These are phyloP conservation scores for Hydractinia symbiolongicarpus DNA, from an alignment of 30 jellyfish, hydroid and myxozoan species.

Conservation along the genomic window DNA sequence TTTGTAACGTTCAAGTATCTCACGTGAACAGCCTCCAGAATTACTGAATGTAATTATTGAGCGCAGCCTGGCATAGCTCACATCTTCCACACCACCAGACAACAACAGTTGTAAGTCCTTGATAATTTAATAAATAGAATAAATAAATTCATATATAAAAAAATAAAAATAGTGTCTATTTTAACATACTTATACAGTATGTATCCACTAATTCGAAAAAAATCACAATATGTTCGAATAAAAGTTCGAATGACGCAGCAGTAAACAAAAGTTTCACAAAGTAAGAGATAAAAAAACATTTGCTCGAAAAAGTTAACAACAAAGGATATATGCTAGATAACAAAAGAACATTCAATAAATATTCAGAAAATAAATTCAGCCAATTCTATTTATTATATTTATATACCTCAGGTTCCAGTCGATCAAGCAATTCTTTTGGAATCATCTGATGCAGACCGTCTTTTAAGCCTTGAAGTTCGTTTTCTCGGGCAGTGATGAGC, in stretches of 20 bases:
- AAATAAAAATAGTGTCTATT: not conserved
- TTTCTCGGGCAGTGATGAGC: constrained; percentile 41
- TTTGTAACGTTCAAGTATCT: constrained; percentile 52
- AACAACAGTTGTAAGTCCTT: constrained; percentile 77
- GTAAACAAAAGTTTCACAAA: too few species aligned
- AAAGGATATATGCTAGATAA: too few species aligned
- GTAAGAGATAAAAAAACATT: too few species aligned
- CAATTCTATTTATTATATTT: too few species aligned
- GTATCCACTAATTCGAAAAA: too few species aligned
- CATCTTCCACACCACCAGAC: constrained; percentile 86
- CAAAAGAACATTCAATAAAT: too few species aligned
- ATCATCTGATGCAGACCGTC: constrained; percentile 80
- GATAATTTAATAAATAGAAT: not conserved
- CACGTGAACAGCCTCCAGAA: constrained; percentile 61
- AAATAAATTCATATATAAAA: not conserved
- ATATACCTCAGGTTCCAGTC: constrained; percentile 78
- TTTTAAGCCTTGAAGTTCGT: constrained; percentile 49
- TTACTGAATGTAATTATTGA: constrained; percentile 67
- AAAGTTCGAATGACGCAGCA: too few species aligned
- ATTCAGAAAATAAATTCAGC: too few species aligned
- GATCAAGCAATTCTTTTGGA: constrained; percentile 71
- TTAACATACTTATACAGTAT: too few species aligned
- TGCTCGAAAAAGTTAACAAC: too few species aligned
- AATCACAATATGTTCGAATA: too few species aligned
- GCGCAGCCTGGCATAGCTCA: constrained; percentile 51